Base-by-base conservation (phyloP, 2,113 vertebrate species). In the Onychostoma macrolepis region DNA sequence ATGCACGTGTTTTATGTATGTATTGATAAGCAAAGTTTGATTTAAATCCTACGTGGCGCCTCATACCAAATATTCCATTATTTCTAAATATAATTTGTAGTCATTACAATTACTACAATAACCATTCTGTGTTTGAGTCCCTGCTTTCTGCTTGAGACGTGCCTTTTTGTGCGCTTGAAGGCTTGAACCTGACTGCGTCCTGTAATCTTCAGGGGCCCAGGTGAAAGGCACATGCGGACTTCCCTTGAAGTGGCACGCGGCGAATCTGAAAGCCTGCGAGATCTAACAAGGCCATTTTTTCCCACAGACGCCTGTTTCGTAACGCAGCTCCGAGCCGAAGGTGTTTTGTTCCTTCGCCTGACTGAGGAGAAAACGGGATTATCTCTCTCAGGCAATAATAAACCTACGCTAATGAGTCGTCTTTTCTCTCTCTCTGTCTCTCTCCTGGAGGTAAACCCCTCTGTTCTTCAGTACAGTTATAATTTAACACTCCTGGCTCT, bases 401-500 rank as follows among this genome's bases (percentile, higher is more conserved):
- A 82, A 24, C 53, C 53, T 26, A 50, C 21, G 56, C 13, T 85
- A 89, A 80, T 85, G 77, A 87, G 48, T 82, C 63, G 21, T 75
- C 75, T 50, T 56, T 43, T 38, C 71, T 48, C 7, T 72, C 58
- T 67, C n/a, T 41, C 12, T 84, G 71, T 82, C 56, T 56, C 71
- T 84, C 76, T 84, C 87, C 78, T 90, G 36, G 65, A 91, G 77
- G 84, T 91, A 84, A 86, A 43, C 86, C 84, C 50, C 80, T 65
- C 26, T 83, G 43, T 86, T 83, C 84, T 74, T 41, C 30, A 53
- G 28, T 69, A 82, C 86, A n/a, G 24, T 89, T 91, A 88, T 83
- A 90, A 88, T 93, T 91, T 77, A 85, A 87, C 90, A 89, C 61
- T 87, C 75, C 30, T 87, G 72, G 76, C 75, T 88, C 87, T 91